A percentile compares a stretch with the other conserved stretches of the same genome.
These are phyloP conservation scores for Tetraodon nigroviridis DNA, from an alignment of 2,113 vertebrate species.

Conservation along the genomic window DNA sequence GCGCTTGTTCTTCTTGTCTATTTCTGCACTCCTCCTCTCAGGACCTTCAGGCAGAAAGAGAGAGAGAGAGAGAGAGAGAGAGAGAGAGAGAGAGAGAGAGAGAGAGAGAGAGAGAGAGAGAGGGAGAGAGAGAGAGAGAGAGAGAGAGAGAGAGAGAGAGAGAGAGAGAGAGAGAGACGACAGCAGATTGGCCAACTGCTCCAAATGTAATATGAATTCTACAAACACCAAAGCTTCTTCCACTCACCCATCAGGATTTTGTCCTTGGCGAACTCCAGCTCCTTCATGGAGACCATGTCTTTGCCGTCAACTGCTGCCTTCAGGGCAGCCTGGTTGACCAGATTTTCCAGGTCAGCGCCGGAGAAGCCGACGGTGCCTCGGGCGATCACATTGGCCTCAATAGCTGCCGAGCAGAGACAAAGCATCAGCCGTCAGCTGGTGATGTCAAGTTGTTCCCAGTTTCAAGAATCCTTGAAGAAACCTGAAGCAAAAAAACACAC, in stretches of 20 bases:
- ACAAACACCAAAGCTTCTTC: neutral
- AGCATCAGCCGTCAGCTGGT: neutral
- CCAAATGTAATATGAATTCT: neutral
- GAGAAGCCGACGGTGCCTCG: slow-evolving; percentile 97
- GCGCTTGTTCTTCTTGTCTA: slow-evolving; percentile 89
- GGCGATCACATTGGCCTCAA: slow-evolving; percentile 90
- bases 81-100: too few species aligned
- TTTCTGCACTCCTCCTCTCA: slow-evolving; percentile 91
- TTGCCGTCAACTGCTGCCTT: slow-evolving; percentile 96
- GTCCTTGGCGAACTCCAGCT: slow-evolving; percentile 96
- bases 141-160: too few species aligned
- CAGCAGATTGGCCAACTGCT: neutral
- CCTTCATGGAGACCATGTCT: slow-evolving; percentile 95
- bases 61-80: too few species aligned
- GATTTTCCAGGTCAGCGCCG: slow-evolving; percentile 95
- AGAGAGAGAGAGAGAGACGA: too few species aligned
- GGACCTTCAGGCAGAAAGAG: slow-evolving; percentile 79
- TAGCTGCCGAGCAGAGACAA: slow-evolving; percentile 49
- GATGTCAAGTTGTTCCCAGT: neutral
- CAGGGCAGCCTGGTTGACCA: slow-evolving; percentile 95
- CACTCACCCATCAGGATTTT: slow-evolving; percentile 95
- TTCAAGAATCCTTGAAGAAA: neutral
- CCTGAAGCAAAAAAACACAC: slow-evolving; percentile 62
- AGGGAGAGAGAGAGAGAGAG: too few species aligned
- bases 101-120: too few species aligned